A percentile compares a stretch with the other conserved stretches of the same genome.
Evolutionary conservation across 2,797 vertebrate species (phyloP).

Genomic region (Triplophysa yarkandensis): DNA sequence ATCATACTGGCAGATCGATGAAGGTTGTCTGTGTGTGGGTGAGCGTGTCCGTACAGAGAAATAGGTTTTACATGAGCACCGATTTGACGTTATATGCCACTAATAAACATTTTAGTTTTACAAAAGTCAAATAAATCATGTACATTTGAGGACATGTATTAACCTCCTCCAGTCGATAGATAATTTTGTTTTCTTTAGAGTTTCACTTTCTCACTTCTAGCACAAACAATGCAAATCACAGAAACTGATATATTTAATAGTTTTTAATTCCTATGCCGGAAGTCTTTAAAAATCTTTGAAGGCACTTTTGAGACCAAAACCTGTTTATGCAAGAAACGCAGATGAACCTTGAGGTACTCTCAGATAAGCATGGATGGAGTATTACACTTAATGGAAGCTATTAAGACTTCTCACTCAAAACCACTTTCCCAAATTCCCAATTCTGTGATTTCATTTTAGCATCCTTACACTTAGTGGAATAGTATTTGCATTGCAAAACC

Average conservation of each 20-base stretch:
- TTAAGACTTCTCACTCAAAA: not conserved
- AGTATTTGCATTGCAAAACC: too few relatives aligned
- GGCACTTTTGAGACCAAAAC: slow-evolving; percentile 7
- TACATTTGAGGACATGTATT: too few relatives aligned
- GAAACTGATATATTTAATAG: not conserved
- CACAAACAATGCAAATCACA: not conserved
- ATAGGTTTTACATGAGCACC: not conserved
- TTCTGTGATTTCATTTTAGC: not conserved
- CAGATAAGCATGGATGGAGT: slow-evolving; percentile 15
- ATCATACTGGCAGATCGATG: slow-evolving; percentile 59
- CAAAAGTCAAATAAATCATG: not conserved
- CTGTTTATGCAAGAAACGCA: slow-evolving; percentile 20
- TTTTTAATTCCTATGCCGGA: not conserved
- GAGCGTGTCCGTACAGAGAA: not conserved
- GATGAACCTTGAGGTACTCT: slow-evolving; percentile 12
- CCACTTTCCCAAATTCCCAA: not conserved
- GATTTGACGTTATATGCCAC: not conserved
- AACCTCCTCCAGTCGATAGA: not conserved
- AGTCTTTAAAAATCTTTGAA: not conserved
- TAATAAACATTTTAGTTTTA: not conserved
- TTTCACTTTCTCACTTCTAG: not conserved
- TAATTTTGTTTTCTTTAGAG: slow-evolving; percentile 10
- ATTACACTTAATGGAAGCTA: slow-evolving; percentile 30
- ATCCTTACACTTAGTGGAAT: not conserved
- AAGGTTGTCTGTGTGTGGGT: slow-evolving; percentile 12